Evolutionary conservation across 1,140 invertebrate genomes (phyloP), one percentile per base, ranked within the genome.

Genomic region (Drosophila bocki): DNA sequence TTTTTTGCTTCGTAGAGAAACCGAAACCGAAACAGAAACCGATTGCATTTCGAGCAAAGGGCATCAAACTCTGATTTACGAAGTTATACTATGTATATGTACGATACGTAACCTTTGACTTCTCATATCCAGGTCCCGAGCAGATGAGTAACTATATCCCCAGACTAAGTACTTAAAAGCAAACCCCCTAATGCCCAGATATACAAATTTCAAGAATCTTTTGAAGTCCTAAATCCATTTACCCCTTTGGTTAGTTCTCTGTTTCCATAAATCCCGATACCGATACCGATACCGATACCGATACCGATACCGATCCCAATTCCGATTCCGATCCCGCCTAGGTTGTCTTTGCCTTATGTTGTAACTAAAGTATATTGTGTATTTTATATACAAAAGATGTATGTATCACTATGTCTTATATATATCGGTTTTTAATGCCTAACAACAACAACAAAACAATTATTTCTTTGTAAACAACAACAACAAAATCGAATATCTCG

Each of bases 341-440:
- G 85, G 85, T 88, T 88, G 75, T 88, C 85, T 90, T 77, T 81
- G 85, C 85, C 85, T 88, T 87, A 82, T 72, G 83, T 90, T 90
- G 78, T 88, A 90, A 84, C 81, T 90, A 84, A 79, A 86, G 56
- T 68, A 83, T 78, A 54, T 54, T 39, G 80, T 87, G 84, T 87
- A 88, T 87, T 80, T 83, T 87, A 87, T 87, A 87, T 86, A 87
- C 76, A 72, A 63, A 54, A 78, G 64, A 72, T 82, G 74, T 70
- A 82, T 82, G 71, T 85, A 70, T 71, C 59, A 70, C 68, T 74
- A 84, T 85, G 74, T 83, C 82, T 83, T 80, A 81, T 78, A 75
- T 75, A 44, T 64, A 57, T 57, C 54, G 35, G 33, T 41, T 57
- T 48, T 57, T 26, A 41, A n/a, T n/a, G n/a, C n/a, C n/a, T n/a